Conservation (phyloP, 2,888 invertebrate genomes). For the Paralinhomoeus sp. region DNA sequence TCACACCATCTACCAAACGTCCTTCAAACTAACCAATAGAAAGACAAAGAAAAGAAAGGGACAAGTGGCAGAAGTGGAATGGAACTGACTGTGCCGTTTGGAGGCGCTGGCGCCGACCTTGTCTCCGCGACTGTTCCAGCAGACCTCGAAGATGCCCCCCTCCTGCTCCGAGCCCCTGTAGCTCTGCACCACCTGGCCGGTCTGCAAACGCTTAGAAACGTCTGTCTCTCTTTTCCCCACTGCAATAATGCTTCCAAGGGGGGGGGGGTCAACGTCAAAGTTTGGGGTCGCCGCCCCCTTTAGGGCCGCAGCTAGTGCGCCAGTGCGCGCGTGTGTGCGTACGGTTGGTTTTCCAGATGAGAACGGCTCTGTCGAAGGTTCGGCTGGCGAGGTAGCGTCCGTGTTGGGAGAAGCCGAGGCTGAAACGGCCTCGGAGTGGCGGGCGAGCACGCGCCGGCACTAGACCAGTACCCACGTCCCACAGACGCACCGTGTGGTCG, state of each 20-base stretch:
- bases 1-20: not conserved
- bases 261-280: not conserved
- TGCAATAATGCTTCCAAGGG: not conserved
- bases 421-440: conserved; percentile 85
- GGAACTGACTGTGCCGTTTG: conserved; percentile 70
- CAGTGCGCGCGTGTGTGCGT: conserved; percentile 97
- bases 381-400: conserved; percentile 92
- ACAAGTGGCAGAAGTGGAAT: not conserved
- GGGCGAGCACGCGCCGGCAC: conserved; percentile 33
- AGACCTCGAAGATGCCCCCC: conserved; percentile 84
- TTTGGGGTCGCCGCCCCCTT: not conserved
- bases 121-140: conserved; percentile 93
- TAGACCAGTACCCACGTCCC: conserved; percentile 88
- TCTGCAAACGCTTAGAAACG: conserved; percentile 32
- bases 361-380: conserved; percentile 95
- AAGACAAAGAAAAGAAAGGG: not conserved
- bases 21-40: not conserved
- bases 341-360: conserved; percentile 90
- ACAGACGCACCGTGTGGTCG: too few species aligned
- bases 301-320: too few species aligned
- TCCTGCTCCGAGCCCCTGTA: conserved; percentile 57
- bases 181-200: conserved; percentile 79
- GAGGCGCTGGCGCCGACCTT: conserved; percentile 97
- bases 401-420: conserved; percentile 63
- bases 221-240: not conserved